Percentiles rank a stretch among this genome's conserved stretches.
Conservation (phyloP, 2,888 invertebrate species). For the Athripsodes cinereus region DNA sequence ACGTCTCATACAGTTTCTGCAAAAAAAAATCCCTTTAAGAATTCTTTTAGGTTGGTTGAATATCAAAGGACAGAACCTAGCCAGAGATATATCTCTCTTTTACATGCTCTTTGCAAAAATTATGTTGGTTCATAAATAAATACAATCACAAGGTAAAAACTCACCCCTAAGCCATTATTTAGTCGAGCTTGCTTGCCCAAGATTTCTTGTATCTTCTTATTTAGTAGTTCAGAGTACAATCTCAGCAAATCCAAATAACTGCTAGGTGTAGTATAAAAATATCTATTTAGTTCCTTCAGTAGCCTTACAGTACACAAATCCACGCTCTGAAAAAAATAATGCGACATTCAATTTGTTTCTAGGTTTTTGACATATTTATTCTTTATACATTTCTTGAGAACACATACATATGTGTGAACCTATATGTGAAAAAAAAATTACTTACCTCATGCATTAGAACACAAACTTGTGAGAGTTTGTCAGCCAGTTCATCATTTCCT, state of each 20-base stretch:
- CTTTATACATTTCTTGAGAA: no score
- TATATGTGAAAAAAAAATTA: no score
- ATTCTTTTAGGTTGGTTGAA: no score
- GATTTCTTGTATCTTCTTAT: conserved; percentile 64
- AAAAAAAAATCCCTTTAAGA: no score
- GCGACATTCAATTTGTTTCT: no score
- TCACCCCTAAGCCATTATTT: conserved; percentile 62
- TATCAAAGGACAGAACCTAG: no score
- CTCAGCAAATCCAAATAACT: conserved; percentile 83
- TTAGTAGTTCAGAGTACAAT: conserved; percentile 64
- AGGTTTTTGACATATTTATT: no score
- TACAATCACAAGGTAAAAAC: no score
- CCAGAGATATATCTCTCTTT: no score
- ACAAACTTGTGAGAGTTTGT: conserved; percentile 57
- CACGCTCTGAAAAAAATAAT: conserved; percentile 55
- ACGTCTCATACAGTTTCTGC: conserved; percentile 75
- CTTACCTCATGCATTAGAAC: conserved; percentile 65
- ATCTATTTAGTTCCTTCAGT: conserved; percentile 75
- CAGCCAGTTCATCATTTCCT: conserved; percentile 44
- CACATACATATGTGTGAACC: no score
- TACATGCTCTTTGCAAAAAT: no score
- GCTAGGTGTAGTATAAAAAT: conserved; percentile 88
- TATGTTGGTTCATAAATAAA: no score
- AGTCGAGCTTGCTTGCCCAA: conserved; percentile 62
- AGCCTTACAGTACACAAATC: conserved; percentile 70